Percentiles rank a stretch among this genome's conserved stretches.
Conservation (phyloP, 2,888 invertebrate genomes). For the Drosophila yooni region DNA sequence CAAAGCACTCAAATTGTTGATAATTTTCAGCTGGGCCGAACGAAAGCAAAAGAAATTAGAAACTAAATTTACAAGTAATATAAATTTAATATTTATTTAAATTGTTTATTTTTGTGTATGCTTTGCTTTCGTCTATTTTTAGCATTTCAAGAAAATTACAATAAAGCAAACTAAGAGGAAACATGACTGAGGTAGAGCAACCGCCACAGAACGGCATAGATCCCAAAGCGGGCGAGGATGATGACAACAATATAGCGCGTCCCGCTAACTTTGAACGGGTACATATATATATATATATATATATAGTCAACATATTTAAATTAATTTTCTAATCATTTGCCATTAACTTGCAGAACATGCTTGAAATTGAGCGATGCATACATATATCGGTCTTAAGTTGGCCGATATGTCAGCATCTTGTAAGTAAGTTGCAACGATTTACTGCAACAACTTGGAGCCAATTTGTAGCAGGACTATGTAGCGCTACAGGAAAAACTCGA, state of each 20-base stretch:
- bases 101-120: constrained; percentile 10
- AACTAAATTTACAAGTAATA: neutral
- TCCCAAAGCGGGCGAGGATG: constrained; percentile 89
- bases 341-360: constrained; percentile 88
- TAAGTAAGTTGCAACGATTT: no score
- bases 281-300: constrained; percentile 75
- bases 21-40: constrained; percentile 60
- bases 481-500: no score
- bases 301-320: neutral
- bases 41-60: constrained; percentile 31
- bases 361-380: constrained; percentile 99
- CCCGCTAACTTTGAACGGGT: constrained; percentile 96
- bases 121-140: constrained; percentile 21
- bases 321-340: neutral
- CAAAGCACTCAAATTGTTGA: constrained; percentile 57
- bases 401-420: no score
- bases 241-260: constrained; percentile 92
- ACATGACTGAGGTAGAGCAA: constrained; percentile 89
- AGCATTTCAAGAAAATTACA: constrained; percentile 58
- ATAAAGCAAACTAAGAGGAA: constrained; percentile 49
- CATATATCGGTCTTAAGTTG: constrained; percentile 66
- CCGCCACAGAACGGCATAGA: constrained; percentile 90
- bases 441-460: no score
- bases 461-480: no score
- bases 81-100: constrained; percentile 11